phyloP scores from a whole-genome alignment of 2,113 vertebrate species.

The Eurystomus gularis region DNA sequence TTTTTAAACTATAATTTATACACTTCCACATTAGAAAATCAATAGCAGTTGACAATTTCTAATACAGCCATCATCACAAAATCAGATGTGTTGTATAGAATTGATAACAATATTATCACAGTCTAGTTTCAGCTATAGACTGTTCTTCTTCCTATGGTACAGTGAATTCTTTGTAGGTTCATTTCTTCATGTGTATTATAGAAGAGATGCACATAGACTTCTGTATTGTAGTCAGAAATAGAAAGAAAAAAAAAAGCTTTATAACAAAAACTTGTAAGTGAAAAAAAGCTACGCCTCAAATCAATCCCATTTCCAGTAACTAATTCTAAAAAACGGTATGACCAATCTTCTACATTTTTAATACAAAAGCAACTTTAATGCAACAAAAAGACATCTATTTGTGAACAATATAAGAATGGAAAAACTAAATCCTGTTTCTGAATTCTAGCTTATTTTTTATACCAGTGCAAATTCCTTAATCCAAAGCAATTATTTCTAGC shows the following conservation, averaged over 20 bases:
- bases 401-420: not conserved
- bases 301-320: not conserved
- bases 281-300: not conserved
- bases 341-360: not conserved
- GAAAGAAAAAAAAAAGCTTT: not conserved
- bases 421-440: not conserved
- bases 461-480: not conserved
- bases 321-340: not conserved
- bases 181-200: not conserved
- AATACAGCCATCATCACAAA: not conserved
- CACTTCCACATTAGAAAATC: not conserved
- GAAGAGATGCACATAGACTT: not conserved
- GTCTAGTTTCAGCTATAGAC: not conserved
- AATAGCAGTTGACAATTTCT: not conserved
- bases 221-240: not conserved
- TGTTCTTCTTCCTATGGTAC: not conserved
- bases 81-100: not conserved
- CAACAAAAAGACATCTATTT: not conserved
- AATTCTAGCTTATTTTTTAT: not conserved
- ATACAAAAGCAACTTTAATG: not conserved
- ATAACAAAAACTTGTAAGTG: not conserved
- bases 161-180: not conserved
- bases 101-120: not conserved
- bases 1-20: not conserved
- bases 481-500: not conserved